These are phyloP conservation scores for Dolichopus griseipennis DNA, from an alignment of 2,888 invertebrate species.

Conservation along the genomic window DNA sequence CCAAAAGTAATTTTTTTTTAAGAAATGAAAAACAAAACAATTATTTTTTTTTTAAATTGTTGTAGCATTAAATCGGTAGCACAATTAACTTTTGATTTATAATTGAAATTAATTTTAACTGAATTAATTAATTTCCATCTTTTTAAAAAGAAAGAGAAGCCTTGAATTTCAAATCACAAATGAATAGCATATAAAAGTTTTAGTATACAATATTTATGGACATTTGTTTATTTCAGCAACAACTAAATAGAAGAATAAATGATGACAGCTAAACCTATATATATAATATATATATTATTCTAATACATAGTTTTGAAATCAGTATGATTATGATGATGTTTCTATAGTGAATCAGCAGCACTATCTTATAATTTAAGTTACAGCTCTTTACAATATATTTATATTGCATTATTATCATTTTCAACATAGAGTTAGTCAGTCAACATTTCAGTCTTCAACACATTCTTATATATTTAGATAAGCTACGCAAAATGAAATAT, in stretches of 20 bases:
- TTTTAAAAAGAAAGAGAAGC: not conserved
- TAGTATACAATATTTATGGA: not conserved
- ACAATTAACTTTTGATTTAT: slow-evolving; percentile 24
- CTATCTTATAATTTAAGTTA: no score
- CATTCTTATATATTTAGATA: not conserved
- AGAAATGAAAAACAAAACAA: no score
- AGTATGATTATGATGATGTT: no score
- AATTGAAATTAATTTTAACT: slow-evolving; percentile 22
- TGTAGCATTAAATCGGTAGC: slow-evolving; percentile 17
- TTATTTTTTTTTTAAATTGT: not conserved
- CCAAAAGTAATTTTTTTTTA: no score
- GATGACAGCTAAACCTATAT: no score
- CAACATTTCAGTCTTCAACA: not conserved
- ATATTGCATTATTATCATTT: no score
- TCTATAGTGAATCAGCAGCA: no score
- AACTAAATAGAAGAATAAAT: no score
- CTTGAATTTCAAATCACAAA: slow-evolving; percentile 8
- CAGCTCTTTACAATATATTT: no score
- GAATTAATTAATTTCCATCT: slow-evolving; percentile 20
- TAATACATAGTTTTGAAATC: no score
- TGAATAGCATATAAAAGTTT: not conserved
- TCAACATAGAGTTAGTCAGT: no score
- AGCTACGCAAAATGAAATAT: not conserved
- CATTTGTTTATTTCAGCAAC: not conserved
- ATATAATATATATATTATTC: no score